Percentiles rank a stretch among this genome's conserved stretches.
phyloP scores from a whole-genome alignment of 1,140 invertebrate genomes.

The Drosophila melanica region DNA sequence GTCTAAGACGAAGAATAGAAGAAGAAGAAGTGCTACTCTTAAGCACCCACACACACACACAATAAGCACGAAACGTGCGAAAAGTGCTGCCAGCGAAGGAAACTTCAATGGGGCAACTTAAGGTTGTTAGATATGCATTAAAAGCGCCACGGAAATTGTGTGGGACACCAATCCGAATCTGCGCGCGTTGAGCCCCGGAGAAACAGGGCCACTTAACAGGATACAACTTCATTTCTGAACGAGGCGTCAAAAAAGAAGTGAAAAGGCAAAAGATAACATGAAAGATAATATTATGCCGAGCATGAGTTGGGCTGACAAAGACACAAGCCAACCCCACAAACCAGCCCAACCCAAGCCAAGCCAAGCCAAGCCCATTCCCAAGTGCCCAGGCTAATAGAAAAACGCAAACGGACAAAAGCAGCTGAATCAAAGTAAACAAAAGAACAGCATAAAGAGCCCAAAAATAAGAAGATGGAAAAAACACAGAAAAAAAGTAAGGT shows the following conservation, averaged over 20 bases:
- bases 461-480: slow-evolving; percentile 1
- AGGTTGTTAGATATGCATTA: slow-evolving; percentile 76
- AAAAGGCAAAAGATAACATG: slow-evolving; percentile 79
- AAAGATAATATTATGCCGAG: slow-evolving; percentile 79
- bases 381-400: slow-evolving; percentile 29
- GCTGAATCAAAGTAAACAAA: slow-evolving; percentile 53
- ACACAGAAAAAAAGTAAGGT: background rate
- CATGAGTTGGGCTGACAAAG: slow-evolving; percentile 42
- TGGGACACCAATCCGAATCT: slow-evolving; percentile 14
- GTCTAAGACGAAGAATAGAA: slow-evolving; percentile 9
- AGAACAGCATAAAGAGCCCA: slow-evolving; percentile 28
- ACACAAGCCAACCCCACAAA: slow-evolving; percentile 5
- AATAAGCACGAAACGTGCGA: slow-evolving; percentile 61
- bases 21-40: slow-evolving; percentile 31
- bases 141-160: slow-evolving; percentile 55
- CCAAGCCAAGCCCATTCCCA: background rate
- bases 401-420: slow-evolving; percentile 32
- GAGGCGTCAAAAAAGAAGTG: slow-evolving; percentile 62
- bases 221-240: slow-evolving; percentile 75
- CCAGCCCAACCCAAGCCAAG: background rate
- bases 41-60: slow-evolving; percentile 44
- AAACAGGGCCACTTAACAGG: slow-evolving; percentile 68
- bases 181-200: background rate
- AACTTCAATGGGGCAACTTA: slow-evolving; percentile 62
- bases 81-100: slow-evolving; percentile 49